Evolutionary conservation across 2,888 invertebrate species (phyloP).

Genomic region (Leptopilina drosophilae): DNA sequence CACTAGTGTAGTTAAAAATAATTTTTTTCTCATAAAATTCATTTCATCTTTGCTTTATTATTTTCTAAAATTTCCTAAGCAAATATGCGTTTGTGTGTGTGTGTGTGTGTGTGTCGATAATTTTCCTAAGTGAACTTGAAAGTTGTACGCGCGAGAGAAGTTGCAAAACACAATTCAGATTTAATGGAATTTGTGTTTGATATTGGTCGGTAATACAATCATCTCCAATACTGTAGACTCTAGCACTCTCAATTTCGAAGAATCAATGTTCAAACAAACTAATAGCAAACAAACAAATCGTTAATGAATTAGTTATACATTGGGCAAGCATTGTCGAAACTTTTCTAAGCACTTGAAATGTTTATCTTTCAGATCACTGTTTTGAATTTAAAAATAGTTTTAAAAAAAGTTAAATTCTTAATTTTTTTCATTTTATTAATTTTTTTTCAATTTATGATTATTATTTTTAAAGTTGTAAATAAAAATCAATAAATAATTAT

Average conservation of each 20-base stretch:
- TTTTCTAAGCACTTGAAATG: not conserved
- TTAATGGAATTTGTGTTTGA: conserved; percentile 60
- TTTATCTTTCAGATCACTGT: not conserved
- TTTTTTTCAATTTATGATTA: no score
- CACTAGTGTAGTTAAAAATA: no score
- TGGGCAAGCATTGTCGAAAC: not conserved
- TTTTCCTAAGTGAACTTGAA: not conserved
- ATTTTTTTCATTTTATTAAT: no score
- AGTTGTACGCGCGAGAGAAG: not conserved
- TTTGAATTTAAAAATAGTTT: not conserved
- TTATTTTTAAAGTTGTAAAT: no score
- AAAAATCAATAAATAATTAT: no score
- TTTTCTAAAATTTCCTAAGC: conserved; percentile 45
- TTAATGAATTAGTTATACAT: conserved; percentile 65
- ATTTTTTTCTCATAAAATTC: no score
- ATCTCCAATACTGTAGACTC: not conserved
- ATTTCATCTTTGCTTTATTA: no score
- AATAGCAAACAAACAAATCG: conserved; percentile 59
- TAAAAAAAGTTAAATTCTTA: no score
- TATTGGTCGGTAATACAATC: conserved; percentile 17
- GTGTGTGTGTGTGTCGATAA: not conserved
- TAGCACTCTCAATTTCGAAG: conserved; percentile 52
- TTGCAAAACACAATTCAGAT: conserved; percentile 43
- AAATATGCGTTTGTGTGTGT: conserved; percentile 24
- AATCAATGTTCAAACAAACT: conserved; percentile 55